Percentiles rank a stretch among this genome's conserved stretches.
Evolutionary conservation across 2,113 vertebrate genomes (phyloP).

Genomic region (Myotis davidii): DNA sequence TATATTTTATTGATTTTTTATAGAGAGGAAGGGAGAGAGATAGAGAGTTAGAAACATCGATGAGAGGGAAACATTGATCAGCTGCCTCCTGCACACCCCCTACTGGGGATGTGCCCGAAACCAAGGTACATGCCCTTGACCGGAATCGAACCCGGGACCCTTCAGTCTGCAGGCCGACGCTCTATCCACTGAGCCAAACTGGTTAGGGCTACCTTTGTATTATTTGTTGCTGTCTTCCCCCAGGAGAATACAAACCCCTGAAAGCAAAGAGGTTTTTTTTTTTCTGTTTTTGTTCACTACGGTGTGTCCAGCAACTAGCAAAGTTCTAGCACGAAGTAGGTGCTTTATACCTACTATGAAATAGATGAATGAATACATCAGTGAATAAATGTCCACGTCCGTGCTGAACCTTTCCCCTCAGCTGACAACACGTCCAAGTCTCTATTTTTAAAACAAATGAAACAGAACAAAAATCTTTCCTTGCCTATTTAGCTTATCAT

Average conservation of each 20-base stretch:
- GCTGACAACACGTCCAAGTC: not conserved
- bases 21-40: too few relatives aligned
- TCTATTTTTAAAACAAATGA: slow-evolving; percentile 1
- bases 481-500: not conserved
- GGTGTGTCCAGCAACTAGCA: not conserved
- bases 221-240: not conserved
- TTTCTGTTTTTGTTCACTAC: not conserved
- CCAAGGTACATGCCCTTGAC: too few relatives aligned
- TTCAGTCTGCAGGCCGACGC: too few relatives aligned
- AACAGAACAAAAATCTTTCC: not conserved
- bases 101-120: too few relatives aligned
- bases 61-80: too few relatives aligned
- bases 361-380: not conserved
- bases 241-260: not conserved
- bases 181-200: too few relatives aligned
- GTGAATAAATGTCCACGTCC: not conserved
- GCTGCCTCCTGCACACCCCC: too few relatives aligned
- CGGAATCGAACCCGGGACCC: too few relatives aligned
- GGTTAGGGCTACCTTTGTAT: not conserved
- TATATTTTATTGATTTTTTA: too few relatives aligned
- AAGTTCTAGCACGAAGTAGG: not conserved
- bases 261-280: not conserved
- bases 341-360: not conserved
- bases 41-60: too few relatives aligned
- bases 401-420: not conserved